Percentiles rank a stretch among this genome's conserved stretches.
Evolutionary conservation across 2,888 invertebrate genomes (phyloP).

Genomic region (Thelaira solivaga): DNA sequence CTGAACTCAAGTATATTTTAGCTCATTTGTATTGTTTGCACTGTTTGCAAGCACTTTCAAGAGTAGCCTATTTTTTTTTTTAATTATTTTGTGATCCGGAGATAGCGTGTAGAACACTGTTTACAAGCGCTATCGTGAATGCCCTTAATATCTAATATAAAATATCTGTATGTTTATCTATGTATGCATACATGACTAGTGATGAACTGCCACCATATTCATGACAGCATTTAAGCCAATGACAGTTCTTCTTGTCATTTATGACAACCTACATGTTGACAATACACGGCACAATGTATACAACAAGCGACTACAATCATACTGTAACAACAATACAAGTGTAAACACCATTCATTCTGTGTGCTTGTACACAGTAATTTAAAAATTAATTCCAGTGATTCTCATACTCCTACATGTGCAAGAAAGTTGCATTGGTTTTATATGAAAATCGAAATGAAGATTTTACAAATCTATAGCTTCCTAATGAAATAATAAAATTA

Average conservation of each 20-base stretch:
- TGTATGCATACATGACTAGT: background rate
- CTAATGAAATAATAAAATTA: too few species aligned
- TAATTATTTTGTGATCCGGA: too few species aligned
- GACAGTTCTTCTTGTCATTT: conserved; percentile 60
- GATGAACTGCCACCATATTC: conserved; percentile 22
- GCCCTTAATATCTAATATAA: too few species aligned
- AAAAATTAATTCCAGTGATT: conserved; percentile 26
- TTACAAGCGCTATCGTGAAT: too few species aligned
- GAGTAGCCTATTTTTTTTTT: too few species aligned
- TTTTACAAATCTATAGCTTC: too few species aligned
- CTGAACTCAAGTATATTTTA: too few species aligned
- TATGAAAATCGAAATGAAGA: too few species aligned
- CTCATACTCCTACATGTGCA: conserved; percentile 12
- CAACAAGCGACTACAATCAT: conserved; percentile 1
- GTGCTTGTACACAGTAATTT: conserved; percentile 38
- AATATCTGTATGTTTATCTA: conserved; percentile 18
- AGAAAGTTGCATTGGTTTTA: background rate
- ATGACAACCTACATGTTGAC: conserved; percentile 60
- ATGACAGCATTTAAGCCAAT: conserved; percentile 52
- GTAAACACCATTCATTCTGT: conserved; percentile 20
- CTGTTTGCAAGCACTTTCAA: too few species aligned
- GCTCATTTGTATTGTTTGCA: too few species aligned
- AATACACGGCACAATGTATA: background rate
- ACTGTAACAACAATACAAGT: conserved; percentile 22
- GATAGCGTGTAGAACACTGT: too few species aligned